Percentiles rank a stretch among this genome's conserved stretches.
Evolutionary conservation across 2,113 vertebrate species (phyloP).

Genomic region (Suncus etruscus): DNA sequence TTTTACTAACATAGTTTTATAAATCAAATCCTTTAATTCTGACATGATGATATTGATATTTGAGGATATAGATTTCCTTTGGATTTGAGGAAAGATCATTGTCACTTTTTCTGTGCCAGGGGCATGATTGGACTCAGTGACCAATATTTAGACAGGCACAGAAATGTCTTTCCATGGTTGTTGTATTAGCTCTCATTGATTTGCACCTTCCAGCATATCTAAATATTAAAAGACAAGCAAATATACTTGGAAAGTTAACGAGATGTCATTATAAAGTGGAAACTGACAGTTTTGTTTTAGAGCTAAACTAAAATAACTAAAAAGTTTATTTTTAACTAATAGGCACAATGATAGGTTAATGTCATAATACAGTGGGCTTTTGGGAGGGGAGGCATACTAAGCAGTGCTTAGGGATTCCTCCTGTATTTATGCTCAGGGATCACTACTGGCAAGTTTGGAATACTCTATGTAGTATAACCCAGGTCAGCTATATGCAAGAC

Average conservation of each 20-base stretch:
- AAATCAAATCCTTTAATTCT: neutral
- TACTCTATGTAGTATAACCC: too few species aligned
- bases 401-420: too few species aligned
- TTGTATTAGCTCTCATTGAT: neutral
- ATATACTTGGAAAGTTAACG: neutral
- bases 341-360: neutral
- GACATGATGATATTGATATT: neutral
- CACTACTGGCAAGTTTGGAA: too few species aligned
- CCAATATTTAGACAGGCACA: neutral
- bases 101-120: neutral
- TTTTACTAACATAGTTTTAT: neutral
- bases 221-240: neutral
- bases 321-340: neutral
- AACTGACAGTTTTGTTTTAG: neutral
- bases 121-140: neutral
- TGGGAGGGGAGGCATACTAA: too few species aligned
- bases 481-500: too few species aligned
- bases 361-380: too few species aligned
- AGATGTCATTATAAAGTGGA: neutral
- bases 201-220: neutral
- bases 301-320: neutral
- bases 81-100: neutral
- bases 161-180: neutral
- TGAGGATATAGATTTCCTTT: neutral
- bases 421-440: too few species aligned